These are phyloP conservation scores for Automeris io DNA, from an alignment of 2,888 invertebrate genomes.

Conservation along the genomic window DNA sequence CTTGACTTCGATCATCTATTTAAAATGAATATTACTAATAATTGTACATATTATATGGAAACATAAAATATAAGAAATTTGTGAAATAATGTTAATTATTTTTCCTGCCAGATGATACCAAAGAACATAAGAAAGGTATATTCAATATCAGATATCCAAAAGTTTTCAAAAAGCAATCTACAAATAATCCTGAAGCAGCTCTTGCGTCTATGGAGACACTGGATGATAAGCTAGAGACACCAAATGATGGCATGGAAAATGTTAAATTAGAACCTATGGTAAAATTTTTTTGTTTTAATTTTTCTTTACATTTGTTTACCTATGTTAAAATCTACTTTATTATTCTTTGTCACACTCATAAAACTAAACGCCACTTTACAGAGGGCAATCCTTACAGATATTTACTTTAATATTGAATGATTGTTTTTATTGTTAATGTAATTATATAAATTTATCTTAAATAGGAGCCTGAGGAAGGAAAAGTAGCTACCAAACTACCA, in stretches of 20 bases:
- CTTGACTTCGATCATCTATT: too few species aligned
- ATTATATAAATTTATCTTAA: constrained; percentile 15
- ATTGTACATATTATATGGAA: too few species aligned
- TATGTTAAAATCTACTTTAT: too few species aligned
- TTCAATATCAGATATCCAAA: constrained; percentile 63
- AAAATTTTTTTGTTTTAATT: constrained; percentile 23
- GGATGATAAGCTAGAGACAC: constrained; percentile 83
- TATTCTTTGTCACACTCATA: too few species aligned
- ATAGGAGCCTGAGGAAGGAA: constrained; percentile 74
- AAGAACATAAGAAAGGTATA: constrained; percentile 28
- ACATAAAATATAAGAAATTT: too few species aligned
- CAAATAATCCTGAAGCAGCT: constrained; percentile 80
- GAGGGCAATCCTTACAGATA: too few species aligned
- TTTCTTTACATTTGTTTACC: too few species aligned
- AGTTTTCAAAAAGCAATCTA: constrained; percentile 75
- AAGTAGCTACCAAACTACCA: constrained; percentile 69
- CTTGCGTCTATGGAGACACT: constrained; percentile 89
- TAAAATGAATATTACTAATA: too few species aligned
- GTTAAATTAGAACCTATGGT: constrained; percentile 79
- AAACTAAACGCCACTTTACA: too few species aligned
- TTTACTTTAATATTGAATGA: not conserved
- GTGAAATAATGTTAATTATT: too few species aligned
- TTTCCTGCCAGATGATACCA: constrained; percentile 30
- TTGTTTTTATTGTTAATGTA: not conserved
- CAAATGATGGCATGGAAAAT: constrained; percentile 85